Evolutionary conservation across 2,888 invertebrate genomes (phyloP).

Genomic region (Parascotia fuliginaria): DNA sequence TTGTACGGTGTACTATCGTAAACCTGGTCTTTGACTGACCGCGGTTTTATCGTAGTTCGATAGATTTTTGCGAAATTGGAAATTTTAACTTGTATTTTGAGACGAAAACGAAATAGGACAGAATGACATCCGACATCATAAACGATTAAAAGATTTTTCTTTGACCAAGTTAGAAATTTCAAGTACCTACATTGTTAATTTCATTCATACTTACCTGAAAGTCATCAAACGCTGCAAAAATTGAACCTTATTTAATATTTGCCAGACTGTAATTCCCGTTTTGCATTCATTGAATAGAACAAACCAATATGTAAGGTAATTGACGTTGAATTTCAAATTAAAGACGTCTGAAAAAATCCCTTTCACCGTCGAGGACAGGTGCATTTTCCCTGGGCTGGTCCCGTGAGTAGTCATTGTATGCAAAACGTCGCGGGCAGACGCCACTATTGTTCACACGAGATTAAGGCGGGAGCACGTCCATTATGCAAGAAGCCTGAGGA

Average conservation of each 20-base stretch:
- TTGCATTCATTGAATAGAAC: conserved; percentile 11
- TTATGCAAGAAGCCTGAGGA: conserved; percentile 69
- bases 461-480: conserved; percentile 71
- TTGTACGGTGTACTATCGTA: conserved; percentile 40
- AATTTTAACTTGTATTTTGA: conserved; percentile 40
- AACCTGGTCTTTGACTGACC: conserved; percentile 44
- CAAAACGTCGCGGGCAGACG: conserved; percentile 78
- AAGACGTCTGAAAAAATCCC: conserved; percentile 34
- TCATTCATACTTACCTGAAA: too few species aligned
- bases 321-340: conserved; percentile 46
- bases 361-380: conserved; percentile 46
- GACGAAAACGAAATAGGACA: conserved; percentile 30
- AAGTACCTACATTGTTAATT: too few species aligned
- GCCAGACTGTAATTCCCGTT: conserved; percentile 2
- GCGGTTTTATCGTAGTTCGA: conserved; percentile 41
- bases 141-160: too few species aligned
- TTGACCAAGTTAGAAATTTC: too few species aligned
- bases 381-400: conserved; percentile 54
- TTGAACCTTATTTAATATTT: too few species aligned
- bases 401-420: conserved; percentile 77
- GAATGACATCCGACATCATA: conserved; percentile 13
- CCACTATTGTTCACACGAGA: conserved; percentile 78
- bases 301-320: conserved; percentile 27
- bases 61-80: conserved; percentile 41
- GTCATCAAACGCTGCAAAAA: too few species aligned